A percentile compares a stretch with the other conserved stretches of the same genome.
These are phyloP conservation scores for Rhagophthalmus giganteus DNA, from an alignment of 2,888 invertebrate species.

Conservation along the genomic window DNA sequence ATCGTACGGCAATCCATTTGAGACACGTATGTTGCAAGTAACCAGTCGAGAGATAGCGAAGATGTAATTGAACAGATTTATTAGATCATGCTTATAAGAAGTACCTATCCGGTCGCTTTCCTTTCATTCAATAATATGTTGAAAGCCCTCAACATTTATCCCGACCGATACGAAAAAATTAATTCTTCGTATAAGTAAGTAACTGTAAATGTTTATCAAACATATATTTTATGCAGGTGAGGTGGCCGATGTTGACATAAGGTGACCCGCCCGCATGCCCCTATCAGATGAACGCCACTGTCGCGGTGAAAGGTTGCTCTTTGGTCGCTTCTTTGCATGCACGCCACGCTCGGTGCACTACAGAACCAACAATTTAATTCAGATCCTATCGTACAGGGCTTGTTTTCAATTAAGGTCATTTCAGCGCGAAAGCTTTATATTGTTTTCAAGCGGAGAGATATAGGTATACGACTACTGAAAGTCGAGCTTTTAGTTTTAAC, in stretches of 20 bases:
- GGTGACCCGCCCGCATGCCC: conserved; percentile 41
- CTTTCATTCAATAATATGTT: too few species aligned
- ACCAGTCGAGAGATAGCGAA: too few species aligned
- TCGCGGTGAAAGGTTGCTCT: conserved; percentile 38
- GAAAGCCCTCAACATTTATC: too few species aligned
- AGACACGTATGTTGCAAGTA: too few species aligned
- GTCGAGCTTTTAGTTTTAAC: conserved; percentile 12
- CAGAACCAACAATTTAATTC: conserved; percentile 43
- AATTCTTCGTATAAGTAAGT: background rate
- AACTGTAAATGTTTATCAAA: conserved; percentile 7
- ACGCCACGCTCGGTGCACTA: conserved; percentile 40
- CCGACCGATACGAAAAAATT: too few species aligned
- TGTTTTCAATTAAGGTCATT: conserved; percentile 50
- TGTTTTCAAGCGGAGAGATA: conserved; percentile 21
- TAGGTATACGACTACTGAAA: conserved; percentile 16
- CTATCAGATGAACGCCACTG: conserved; percentile 40
- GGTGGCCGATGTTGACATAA: conserved; percentile 33
- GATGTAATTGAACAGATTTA: too few species aligned
- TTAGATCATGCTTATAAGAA: too few species aligned
- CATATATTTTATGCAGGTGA: conserved; percentile 37
- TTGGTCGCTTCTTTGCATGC: conserved; percentile 40
- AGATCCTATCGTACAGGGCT: conserved; percentile 44
- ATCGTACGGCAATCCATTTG: too few species aligned
- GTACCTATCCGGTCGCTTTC: too few species aligned
- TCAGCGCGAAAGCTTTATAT: conserved; percentile 30